A percentile compares a stretch with the other conserved stretches of the same genome.
phyloP scores from a whole-genome alignment of 2,797 vertebrate species.

The Catharus ustulatus region DNA sequence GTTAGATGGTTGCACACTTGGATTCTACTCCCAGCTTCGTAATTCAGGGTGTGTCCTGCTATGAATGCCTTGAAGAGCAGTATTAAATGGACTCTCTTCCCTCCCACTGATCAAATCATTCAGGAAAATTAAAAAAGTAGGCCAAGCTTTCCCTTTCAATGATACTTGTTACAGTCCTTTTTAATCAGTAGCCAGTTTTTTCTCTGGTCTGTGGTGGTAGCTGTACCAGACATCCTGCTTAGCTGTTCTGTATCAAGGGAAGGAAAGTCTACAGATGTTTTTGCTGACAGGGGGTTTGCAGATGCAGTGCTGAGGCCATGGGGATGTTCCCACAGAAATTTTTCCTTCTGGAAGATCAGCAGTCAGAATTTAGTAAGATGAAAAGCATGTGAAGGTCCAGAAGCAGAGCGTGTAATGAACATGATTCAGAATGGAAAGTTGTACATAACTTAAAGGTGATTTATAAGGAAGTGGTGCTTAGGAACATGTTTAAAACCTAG shows the following conservation, averaged over 20 bases:
- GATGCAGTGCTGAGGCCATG: not conserved
- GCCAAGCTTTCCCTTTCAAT: not conserved
- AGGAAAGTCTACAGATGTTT: not conserved
- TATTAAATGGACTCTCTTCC: not conserved
- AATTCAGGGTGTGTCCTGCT: not conserved
- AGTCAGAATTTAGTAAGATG: not conserved
- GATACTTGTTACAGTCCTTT: not conserved
- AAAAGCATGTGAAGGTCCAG: not conserved
- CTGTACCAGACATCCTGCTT: not conserved
- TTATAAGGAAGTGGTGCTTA: not conserved
- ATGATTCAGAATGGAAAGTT: not conserved
- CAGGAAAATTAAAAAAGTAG: not conserved
- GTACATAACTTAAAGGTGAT: not conserved
- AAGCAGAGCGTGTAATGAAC: not conserved
- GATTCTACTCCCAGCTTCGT: not conserved
- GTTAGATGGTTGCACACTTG: not conserved
- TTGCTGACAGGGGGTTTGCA: not conserved
- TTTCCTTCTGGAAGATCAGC: not conserved
- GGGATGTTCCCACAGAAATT: not conserved
- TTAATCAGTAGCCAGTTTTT: not conserved
- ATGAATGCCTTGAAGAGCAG: not conserved
- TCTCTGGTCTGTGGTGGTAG: not conserved
- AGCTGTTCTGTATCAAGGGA: not conserved
- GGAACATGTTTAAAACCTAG: not conserved
- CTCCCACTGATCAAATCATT: not conserved